Conservation (phyloP, 2,888 invertebrate genomes). For the Rotaria sp. region DNA sequence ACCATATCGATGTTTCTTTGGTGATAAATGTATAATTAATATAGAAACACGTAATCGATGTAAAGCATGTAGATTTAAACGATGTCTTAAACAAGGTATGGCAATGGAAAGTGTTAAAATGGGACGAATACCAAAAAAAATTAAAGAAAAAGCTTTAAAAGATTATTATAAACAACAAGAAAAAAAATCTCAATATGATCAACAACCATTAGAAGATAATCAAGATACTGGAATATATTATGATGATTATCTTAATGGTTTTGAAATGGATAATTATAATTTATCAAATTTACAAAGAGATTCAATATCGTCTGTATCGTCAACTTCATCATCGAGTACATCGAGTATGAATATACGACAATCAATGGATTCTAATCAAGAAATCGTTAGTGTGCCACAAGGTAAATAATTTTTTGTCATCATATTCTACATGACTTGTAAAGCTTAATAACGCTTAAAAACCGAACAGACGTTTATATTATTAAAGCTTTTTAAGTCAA, state of each 20-base stretch:
- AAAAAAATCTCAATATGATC: neutral
- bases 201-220: neutral
- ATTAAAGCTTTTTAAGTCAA: too few species aligned
- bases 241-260: neutral
- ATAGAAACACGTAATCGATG: conserved; percentile 32
- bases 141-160: conserved; percentile 31
- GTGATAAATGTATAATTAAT: conserved; percentile 28
- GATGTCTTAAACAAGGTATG: conserved; percentile 30
- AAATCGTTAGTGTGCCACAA: neutral
- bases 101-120: conserved; percentile 31
- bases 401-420: neutral
- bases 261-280: neutral
- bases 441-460: too few species aligned
- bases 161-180: neutral
- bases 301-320: neutral
- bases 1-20: conserved; percentile 23
- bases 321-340: neutral
- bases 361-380: neutral
- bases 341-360: neutral
- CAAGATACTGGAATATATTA: neutral
- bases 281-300: neutral
- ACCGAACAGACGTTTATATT: too few species aligned
- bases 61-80: conserved; percentile 32
- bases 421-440: too few species aligned
- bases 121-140: conserved; percentile 34